Evolutionary conservation across 2,797 vertebrate genomes (phyloP), one percentile per base, ranked within the genome.

Genomic region (Paedocypris micromegethes): DNA sequence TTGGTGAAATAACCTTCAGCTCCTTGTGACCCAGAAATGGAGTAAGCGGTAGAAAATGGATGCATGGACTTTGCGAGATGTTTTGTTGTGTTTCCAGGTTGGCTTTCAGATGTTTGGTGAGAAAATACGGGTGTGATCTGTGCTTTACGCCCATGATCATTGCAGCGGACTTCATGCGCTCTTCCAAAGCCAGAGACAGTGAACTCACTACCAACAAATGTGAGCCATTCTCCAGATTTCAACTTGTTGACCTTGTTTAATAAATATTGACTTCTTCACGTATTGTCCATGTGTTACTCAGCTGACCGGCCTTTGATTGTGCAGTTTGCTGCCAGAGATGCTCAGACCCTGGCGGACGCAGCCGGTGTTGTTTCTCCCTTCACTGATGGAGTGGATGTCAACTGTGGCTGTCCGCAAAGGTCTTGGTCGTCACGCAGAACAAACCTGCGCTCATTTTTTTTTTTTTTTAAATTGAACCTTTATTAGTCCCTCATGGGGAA

Each of bases 141-240:
- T 99, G 97, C 85, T 99, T 96, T 68, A 97, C 94, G 2, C 97
- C 96, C 3, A 99, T 99, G 96, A 97, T 99, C 48, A 88, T 98
- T 64, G 96, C 96, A 5, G 86, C 92, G 50, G 95, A 98, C 83
- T 98, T 98, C 82, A 86, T 97, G 84, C 87, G 87, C 75, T 99
- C 97, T 60, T 74, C 87, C 64, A 98, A 97, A 92, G 97, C 97
- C 73, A 92, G 97, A 88, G 91, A 99, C 87, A 98, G 93, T 47
- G 96, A 99, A 87, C 95, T 98, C 84, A 98, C 97, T 6, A 97
- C 93, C 55, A 95, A 90, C 72, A 83, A 86, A 80, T 83, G 96
- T 98, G 86, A 51, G 73, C 54, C 3, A 0, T 3, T 7, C 1
- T 43, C 3, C 9, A 53, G 4, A n/a, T 45, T 45, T 38, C 48